Conservation (phyloP, 2,888 invertebrate genomes). For the Acleris cristana region DNA sequence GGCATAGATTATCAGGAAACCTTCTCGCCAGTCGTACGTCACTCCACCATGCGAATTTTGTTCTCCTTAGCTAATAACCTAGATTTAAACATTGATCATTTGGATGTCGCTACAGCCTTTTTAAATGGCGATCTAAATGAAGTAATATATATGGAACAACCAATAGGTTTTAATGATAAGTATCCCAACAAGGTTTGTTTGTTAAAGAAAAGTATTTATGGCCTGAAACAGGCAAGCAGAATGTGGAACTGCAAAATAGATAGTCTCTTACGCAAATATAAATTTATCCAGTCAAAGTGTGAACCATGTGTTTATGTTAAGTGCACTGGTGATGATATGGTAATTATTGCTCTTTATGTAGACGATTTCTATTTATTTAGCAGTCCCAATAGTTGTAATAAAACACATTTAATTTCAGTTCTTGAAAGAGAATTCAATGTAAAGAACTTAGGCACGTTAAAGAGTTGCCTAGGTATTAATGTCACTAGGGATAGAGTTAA, state of each 20-base stretch:
- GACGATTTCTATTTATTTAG: conserved; percentile 12
- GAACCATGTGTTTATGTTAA: conserved; percentile 4
- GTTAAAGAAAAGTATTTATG: too few species aligned
- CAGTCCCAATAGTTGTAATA: conserved; percentile 1
- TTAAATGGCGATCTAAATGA: too few species aligned
- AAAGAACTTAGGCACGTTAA: conserved; percentile 10
- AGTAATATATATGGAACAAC: conserved; percentile 6
- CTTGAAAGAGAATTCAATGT: conserved; percentile 16
- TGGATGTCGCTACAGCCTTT: too few species aligned
- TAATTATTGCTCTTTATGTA: conserved; percentile 14
- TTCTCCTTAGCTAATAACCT: conserved; percentile 9
- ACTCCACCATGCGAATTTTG: conserved; percentile 13
- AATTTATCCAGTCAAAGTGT: conserved; percentile 3
- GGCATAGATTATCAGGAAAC: conserved; percentile 11
- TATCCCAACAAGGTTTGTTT: conserved; percentile 3
- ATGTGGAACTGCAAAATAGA: neutral
- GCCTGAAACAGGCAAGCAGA: too few species aligned
- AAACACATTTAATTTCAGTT: neutral
- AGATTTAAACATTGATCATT: neutral
- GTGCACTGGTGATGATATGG: conserved; percentile 5
- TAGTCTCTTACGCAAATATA: neutral
- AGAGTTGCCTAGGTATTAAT: conserved; percentile 13
- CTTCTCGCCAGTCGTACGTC: conserved; percentile 10
- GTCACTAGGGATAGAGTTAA: conserved; percentile 16
- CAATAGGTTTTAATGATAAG: conserved; percentile 11